A percentile compares a stretch with the other conserved stretches of the same genome.
phyloP scores from a whole-genome alignment of 2,113 vertebrate genomes.

The Pelodiscus sinensis region DNA sequence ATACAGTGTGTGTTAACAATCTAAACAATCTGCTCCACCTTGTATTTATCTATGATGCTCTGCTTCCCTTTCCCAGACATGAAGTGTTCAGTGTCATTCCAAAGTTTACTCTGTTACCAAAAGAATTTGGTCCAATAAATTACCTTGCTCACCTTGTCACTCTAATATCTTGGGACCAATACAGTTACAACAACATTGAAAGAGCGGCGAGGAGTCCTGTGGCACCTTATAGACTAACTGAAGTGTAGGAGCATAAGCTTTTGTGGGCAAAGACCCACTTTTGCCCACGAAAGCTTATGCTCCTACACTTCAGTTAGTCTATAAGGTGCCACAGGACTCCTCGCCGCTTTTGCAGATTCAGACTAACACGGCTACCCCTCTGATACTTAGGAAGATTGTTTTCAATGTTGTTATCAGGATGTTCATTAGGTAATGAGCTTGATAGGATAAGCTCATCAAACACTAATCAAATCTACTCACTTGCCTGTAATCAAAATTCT shows the following conservation, averaged over 20 bases:
- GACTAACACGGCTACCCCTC: too few relatives aligned
- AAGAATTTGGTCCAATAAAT: not conserved
- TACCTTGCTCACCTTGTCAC: not conserved
- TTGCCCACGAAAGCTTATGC: too few relatives aligned
- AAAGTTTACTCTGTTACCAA: not conserved
- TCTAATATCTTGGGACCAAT: not conserved
- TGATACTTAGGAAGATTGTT: too few relatives aligned
- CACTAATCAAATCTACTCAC: not conserved
- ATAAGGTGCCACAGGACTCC: too few relatives aligned
- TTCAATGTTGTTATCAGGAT: not conserved
- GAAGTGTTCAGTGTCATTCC: not conserved
- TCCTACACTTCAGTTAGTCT: too few relatives aligned
- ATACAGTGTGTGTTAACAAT: not conserved
- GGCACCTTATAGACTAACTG: too few relatives aligned
- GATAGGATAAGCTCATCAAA: not conserved
- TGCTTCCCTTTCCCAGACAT: not conserved
- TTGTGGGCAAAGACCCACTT: too few relatives aligned
- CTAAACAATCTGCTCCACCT: not conserved
- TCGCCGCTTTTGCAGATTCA: too few relatives aligned
- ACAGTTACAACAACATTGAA: too few relatives aligned
- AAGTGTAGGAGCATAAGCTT: too few relatives aligned
- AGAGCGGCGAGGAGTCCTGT: too few relatives aligned
- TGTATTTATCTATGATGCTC: not conserved
- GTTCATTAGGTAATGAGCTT: not conserved
- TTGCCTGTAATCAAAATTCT: not conserved